phyloP scores from a whole-genome alignment of 2,797 vertebrate genomes.

The Emys orbicularis region DNA sequence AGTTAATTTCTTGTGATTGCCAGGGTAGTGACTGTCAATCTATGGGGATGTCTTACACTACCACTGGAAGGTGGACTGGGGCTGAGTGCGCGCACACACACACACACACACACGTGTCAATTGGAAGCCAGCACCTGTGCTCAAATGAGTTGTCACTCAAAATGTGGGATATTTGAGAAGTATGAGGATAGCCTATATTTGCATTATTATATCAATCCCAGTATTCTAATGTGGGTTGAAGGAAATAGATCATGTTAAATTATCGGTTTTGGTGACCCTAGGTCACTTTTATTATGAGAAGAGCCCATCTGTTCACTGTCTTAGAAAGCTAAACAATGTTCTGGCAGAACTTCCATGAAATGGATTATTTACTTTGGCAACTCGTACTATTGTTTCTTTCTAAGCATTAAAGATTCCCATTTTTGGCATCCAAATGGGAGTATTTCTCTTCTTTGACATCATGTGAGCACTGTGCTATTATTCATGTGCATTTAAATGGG shows the following conservation, averaged over 20 bases:
- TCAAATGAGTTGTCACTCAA: background rate
- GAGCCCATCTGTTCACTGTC: constrained; percentile 29
- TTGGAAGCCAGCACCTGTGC: no score
- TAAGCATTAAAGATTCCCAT: constrained; percentile 43
- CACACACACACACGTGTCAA: no score
- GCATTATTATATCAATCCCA: background rate
- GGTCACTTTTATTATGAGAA: background rate
- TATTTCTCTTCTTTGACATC: constrained; percentile 32
- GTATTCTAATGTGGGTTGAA: constrained; percentile 7
- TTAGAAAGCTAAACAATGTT: constrained; percentile 43
- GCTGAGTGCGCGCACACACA: accelerated
- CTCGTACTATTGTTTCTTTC: constrained; percentile 16
- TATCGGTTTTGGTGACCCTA: background rate
- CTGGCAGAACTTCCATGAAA: constrained; percentile 12
- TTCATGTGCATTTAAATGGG: constrained; percentile 29
- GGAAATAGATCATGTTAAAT: background rate
- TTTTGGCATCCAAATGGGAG: constrained; percentile 41
- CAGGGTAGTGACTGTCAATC: background rate
- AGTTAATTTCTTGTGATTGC: background rate
- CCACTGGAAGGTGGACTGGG: background rate
- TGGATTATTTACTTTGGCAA: constrained; percentile 30
- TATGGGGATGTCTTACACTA: background rate
- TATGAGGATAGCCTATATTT: constrained; percentile 3
- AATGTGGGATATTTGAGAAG: background rate
- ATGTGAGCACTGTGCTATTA: background rate